A percentile compares a stretch with the other conserved stretches of the same genome.
These are phyloP conservation scores for Furcifer pardalis DNA, from an alignment of 2,797 vertebrate genomes.

Conservation along the genomic window DNA sequence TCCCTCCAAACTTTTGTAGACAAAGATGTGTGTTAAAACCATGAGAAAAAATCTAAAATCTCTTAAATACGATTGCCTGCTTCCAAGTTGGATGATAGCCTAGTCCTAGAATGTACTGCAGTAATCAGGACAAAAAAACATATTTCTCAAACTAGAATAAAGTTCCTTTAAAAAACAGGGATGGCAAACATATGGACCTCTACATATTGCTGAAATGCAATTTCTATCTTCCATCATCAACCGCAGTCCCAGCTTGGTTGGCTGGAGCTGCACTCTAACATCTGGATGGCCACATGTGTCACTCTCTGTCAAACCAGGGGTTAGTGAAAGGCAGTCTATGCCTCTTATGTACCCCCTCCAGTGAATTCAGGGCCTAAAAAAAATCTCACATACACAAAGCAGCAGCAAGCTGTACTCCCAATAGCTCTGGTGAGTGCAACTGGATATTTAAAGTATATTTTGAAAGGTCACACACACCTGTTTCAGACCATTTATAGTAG, in stretches of 20 bases:
- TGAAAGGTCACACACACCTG: too few species aligned
- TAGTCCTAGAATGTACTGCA: background rate
- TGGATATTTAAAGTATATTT: too few species aligned
- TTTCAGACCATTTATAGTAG: too few species aligned
- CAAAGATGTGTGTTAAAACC: background rate
- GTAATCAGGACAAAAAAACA: background rate
- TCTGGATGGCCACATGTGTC: background rate
- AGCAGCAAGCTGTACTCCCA: too few species aligned
- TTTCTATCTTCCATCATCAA: background rate
- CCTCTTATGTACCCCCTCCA: too few species aligned
- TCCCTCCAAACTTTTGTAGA: background rate
- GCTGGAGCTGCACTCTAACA: background rate
- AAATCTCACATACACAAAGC: too few species aligned
- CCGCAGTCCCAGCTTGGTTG: background rate
- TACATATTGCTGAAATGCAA: background rate
- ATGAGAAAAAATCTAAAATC: background rate
- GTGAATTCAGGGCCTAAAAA: too few species aligned
- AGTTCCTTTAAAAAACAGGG: background rate
- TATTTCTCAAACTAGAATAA: background rate
- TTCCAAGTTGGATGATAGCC: background rate
- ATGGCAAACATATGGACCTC: background rate
- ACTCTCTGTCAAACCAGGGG: background rate
- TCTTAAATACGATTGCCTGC: background rate
- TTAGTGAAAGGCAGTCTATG: too few species aligned
- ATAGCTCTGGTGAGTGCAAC: too few species aligned